Evolutionary conservation across 30 jellyfish, hydroid and myxozoan genomes (phyloP), one percentile per base, ranked within the genome.

Genomic region (Hydractinia echinata): DNA sequence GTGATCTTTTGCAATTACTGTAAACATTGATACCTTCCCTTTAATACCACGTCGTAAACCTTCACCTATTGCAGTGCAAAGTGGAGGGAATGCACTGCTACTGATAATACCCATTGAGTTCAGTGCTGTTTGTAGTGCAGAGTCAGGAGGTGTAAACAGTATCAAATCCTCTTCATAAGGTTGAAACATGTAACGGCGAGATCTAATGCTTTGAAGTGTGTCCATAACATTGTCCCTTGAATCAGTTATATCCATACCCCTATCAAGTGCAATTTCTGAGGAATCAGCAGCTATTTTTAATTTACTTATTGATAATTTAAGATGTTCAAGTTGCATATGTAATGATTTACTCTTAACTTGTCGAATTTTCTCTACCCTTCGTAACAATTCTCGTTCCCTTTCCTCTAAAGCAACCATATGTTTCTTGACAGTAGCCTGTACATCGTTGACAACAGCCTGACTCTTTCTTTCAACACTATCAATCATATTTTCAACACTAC

Each of bases 1-100:
- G 78, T 93, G 99, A 62, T 93, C 99, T 66, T 93, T 93, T 39
- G 99, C 96, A 10, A 93, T 93, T n/a, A 93, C 95, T 5, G 99
- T 93, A 61, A 93, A 93, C 95, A 93, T 83, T 9, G 97, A 92
- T 4, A 84, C 84, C 56, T 93, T 93, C 84, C 92, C 92, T 54
- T 82, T 54, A 16, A 87, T 93, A 7, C 96, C 99, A 50, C 99
- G 84, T 16, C 88, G 86, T 13, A 93, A 74, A 55, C 99, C 99
- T 87, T 93, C 99, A 19, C 99, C 99, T 80, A 93, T 95, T 53
- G 99, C 99, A 79, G 95, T 93, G 94, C 99, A 93, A 18, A 93
- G 88, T 30, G 99, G 99, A 8, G 99, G 99, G 68, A 81, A 93
- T 5, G 96, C 96, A 81, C 96, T 93, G 76, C 99, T 93, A 80